phyloP scores from a whole-genome alignment of 2,113 vertebrate species.

The Hypomesus transpacificus region DNA sequence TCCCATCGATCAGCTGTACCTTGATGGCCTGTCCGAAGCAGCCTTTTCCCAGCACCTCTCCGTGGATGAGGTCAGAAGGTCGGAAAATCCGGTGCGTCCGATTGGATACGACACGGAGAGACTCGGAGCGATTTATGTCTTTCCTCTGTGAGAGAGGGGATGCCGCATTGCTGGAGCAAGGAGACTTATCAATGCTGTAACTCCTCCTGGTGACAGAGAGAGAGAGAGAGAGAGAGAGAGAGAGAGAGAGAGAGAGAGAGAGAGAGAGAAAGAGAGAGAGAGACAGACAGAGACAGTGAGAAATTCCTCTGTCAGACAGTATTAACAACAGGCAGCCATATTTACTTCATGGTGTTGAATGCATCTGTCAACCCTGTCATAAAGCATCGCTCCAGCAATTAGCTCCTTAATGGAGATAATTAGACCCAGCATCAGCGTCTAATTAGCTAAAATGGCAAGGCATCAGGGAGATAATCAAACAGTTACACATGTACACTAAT shows the following conservation, averaged over 20 bases:
- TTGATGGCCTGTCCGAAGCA: slow-evolving; percentile 98
- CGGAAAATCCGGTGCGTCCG: slow-evolving; percentile 91
- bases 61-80: slow-evolving; percentile 93
- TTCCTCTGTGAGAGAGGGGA: slow-evolving; percentile 84
- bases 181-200: slow-evolving; percentile 92
- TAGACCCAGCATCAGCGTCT: not conserved
- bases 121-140: slow-evolving; percentile 91
- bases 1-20: slow-evolving; percentile 60
- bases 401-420: too few relatives aligned
- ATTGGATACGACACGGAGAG: slow-evolving; percentile 79
- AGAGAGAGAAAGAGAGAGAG: not conserved
- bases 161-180: slow-evolving; percentile 74
- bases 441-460: too few relatives aligned
- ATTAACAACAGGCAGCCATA: not conserved
- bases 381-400: not conserved
- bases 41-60: slow-evolving; percentile 93
- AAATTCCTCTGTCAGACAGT: not conserved
- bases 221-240: not conserved
- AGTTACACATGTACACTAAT: too few relatives aligned
- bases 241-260: not conserved
- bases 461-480: too few relatives aligned
- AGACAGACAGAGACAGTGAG: not conserved
- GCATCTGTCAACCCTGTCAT: slow-evolving; percentile 1
- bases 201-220: slow-evolving; percentile 77
- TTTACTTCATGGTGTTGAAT: not conserved